Conservation (phyloP, 37 sponge, comb jelly and placozoan genomes). For the Beroe forskalii region DNA sequence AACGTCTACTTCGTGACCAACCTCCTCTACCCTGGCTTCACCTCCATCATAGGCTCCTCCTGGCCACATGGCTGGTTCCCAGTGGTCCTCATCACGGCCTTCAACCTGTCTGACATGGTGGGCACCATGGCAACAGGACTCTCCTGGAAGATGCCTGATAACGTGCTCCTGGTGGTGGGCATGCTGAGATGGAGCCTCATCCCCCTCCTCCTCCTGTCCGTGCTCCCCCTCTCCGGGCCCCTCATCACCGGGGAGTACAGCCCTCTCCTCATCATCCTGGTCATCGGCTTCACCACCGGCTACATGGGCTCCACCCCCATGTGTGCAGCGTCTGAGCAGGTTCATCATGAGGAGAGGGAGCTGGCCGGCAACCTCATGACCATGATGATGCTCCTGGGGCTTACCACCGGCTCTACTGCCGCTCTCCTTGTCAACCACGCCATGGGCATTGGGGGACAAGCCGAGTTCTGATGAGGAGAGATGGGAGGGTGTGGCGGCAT, state of each 20-base stretch:
- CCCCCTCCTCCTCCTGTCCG: slow-evolving; percentile 76
- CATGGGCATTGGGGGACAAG: slow-evolving; percentile 23
- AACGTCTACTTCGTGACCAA: slow-evolving; percentile 74
- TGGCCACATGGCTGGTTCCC: slow-evolving; percentile 79
- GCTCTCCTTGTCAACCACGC: slow-evolving; percentile 27
- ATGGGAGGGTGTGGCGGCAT: too few species aligned
- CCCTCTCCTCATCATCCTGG: slow-evolving; percentile 28
- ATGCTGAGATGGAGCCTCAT: slow-evolving; percentile 69
- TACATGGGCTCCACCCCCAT: slow-evolving; percentile 79
- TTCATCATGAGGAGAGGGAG: slow-evolving; percentile 69
- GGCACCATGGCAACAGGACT: slow-evolving; percentile 59
- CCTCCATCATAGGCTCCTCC: slow-evolving; percentile 70
- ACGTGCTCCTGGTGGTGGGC: slow-evolving; percentile 67
- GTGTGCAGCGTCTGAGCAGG: slow-evolving; percentile 69
- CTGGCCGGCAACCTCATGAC: slow-evolving; percentile 74
- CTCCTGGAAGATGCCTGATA: slow-evolving; percentile 21
- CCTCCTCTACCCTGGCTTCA: slow-evolving; percentile 82
- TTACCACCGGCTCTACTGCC: slow-evolving; percentile 23
- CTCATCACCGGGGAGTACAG: slow-evolving; percentile 61
- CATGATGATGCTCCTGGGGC: slow-evolving; percentile 62
- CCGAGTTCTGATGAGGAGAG: slow-evolving; percentile 9
- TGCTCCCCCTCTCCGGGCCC: slow-evolving; percentile 66
- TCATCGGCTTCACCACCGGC: slow-evolving; percentile 79
- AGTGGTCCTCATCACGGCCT: slow-evolving; percentile 74
- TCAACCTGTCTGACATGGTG: slow-evolving; percentile 76